Base-by-base conservation (phyloP, 2,888 invertebrate species). In the Tolmerus cingulatus region DNA sequence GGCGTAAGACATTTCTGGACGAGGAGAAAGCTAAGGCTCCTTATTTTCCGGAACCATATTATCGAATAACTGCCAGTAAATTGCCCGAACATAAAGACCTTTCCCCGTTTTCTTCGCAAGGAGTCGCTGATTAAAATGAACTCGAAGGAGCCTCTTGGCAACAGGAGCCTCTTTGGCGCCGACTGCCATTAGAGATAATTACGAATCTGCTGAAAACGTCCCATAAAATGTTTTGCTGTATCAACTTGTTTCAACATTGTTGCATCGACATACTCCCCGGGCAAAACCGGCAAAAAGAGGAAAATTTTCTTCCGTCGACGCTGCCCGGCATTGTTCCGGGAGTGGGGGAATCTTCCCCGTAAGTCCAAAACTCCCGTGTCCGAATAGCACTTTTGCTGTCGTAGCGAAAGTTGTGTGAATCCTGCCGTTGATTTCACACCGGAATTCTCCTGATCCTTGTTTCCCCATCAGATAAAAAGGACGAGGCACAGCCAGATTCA, bases 391-490 rank as follows among this genome's bases (percentile, higher is more conserved):
- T 66, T 66, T 66, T 66, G 66, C 27, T 19, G 66, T 19, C 12
- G 27, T 66, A 27, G 27, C 66, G 66, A 66, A 66, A 66, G 66
- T 66, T 66, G 66, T 66, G 66, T 66, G 66, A 66, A 66, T 66
- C 51, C 66, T 66, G 27, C 27, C 66, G 66, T 51, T 46, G 81
- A 81, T 81, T 79, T 81, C 81, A 81, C 81, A 46, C 51, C 27
- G 51, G 51, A 34, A 55, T 51, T 34, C 51, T 34, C 57, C 55
- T 30, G 51, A 30, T 19, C 57, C 14, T 82, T 51, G 30, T 82
- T 51, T 51, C 40, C 40, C 66, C 19, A 82, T 82, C 82, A 82
- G 82, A 82, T 82, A 82, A 40, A 46, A 66, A 30, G 34, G 66
- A 27, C 37, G 66, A 82, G 57, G 57, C 66, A 82, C 51, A 9